These are phyloP conservation scores for Mesocentrotus franciscanus DNA, from an alignment of 53 echinoderm and acorn worm species.

Conservation along the genomic window DNA sequence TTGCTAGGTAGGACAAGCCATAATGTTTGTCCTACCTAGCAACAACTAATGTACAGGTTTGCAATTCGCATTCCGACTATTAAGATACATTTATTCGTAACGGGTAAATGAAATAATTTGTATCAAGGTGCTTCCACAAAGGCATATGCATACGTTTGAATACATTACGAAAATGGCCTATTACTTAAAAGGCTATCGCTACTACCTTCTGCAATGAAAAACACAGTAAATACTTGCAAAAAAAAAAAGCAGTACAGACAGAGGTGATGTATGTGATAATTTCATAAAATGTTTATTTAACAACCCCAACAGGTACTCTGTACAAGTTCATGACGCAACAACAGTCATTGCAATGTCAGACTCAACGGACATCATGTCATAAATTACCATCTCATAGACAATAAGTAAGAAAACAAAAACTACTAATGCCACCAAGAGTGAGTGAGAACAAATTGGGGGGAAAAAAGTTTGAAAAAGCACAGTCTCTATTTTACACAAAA, in stretches of 20 bases:
- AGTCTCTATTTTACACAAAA: neutral
- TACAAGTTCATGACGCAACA: slow-evolving; percentile 59
- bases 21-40: too few relatives aligned
- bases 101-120: too few relatives aligned
- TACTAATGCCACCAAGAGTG: slow-evolving; percentile 9
- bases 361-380: neutral
- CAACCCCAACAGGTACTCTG: slow-evolving; percentile 69
- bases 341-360: slow-evolving; percentile 52
- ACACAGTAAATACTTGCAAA: neutral
- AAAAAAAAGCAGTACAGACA: neutral
- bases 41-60: too few relatives aligned
- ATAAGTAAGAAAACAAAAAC: slow-evolving; percentile 36
- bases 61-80: too few relatives aligned
- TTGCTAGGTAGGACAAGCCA: too few relatives aligned
- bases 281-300: slow-evolving; percentile 72
- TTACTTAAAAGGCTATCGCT: too few relatives aligned
- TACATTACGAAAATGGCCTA: too few relatives aligned
- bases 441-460: neutral
- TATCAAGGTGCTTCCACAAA: too few relatives aligned
- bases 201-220: too few relatives aligned
- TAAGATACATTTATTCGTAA: too few relatives aligned
- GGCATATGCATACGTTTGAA: too few relatives aligned
- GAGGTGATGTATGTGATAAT: slow-evolving; percentile 42
- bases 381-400: neutral
- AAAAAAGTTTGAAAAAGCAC: neutral